Conservation (phyloP, 2,888 invertebrate species). For the Microplitis manilae region DNA sequence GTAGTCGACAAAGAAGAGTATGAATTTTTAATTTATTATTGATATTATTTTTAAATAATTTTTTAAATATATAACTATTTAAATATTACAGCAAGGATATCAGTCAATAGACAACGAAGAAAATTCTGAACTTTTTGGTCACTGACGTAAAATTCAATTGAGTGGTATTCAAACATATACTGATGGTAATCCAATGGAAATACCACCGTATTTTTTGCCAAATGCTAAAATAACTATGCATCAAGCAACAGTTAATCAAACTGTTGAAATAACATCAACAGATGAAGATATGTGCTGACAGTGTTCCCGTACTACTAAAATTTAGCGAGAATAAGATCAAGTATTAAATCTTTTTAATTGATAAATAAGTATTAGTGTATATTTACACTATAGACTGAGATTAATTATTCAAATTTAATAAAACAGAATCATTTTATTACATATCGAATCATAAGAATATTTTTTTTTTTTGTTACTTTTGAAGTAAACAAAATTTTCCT, state of each 20-base stretch:
- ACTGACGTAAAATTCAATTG: constrained; percentile 50
- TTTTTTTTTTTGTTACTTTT: too few species aligned
- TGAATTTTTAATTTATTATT: constrained; percentile 52
- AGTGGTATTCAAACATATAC: constrained; percentile 27
- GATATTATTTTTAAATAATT: constrained; percentile 49
- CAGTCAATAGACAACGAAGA: constrained; percentile 68
- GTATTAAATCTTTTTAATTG: not conserved
- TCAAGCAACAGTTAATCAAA: constrained; percentile 20
- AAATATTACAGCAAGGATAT: constrained; percentile 66
- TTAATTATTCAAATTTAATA: not conserved
- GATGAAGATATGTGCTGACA: constrained; percentile 44
- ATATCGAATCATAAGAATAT: not conserved
- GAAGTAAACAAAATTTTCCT: too few species aligned
- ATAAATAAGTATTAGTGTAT: not conserved
- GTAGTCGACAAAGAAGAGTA: constrained; percentile 66
- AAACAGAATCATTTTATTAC: constrained; percentile 8
- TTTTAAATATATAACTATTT: constrained; percentile 51
- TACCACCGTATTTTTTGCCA: constrained; percentile 41
- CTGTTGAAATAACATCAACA: constrained; percentile 33
- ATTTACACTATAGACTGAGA: not conserved
- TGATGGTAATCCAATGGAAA: constrained; percentile 43
- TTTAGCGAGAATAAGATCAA: constrained; percentile 25
- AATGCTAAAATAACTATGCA: constrained; percentile 32
- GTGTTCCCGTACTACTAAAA: constrained; percentile 42
- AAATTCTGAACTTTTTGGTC: constrained; percentile 66